Evolutionary conservation across 2,888 invertebrate genomes (phyloP), one percentile per base, ranked within the genome.

Genomic region (Pimpla rufipes): DNA sequence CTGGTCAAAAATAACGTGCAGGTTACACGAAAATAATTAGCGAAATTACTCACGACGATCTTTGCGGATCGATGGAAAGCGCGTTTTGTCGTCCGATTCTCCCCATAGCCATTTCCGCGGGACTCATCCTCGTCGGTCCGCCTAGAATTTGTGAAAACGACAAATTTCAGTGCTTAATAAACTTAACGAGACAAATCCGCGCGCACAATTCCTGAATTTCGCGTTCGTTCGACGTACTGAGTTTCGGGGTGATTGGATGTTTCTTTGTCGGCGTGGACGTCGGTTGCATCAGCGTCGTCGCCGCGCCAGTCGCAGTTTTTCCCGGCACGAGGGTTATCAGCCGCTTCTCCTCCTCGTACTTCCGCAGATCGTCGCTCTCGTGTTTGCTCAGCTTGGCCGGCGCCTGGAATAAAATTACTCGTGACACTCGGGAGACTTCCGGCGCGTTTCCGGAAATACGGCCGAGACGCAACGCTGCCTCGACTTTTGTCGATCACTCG

Each of bases 301-400:
- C 55, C 37, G 77, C 29, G 47, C 18, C 57, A 11, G 59, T 2
- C 11, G n/a, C 13, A 45, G 23, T 42, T 79, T 87, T 87, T 6
- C 86, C 79, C 2, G 81, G 23, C 6, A 71, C 75, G 10, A 75
- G 55, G 55, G 67, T 77, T 37, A 75, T 87, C n/a, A 93, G 81
- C 71, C 85, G 89, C 71, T 90, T 90, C 81, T 93, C 93, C 83
- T 93, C 93, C 45, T 93, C 92, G 29, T 88, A 90, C 73, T 92
- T 93, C 67, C 85, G 91, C 18, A 87, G 79, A 85, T 93, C 92
- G 40, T 92, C 93, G 2, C 79, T 66, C 55, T 92, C 90, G 16
- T 87, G 87, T 67, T 89, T 90, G 29, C 81, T 85, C 21, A 88
- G 77, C 82, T 89, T 91, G 0, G 84, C 79, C 6, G 89, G 75